Percentiles rank a stretch among this genome's conserved stretches.
Evolutionary conservation across 2,113 vertebrate genomes (phyloP).

Genomic region (Hemiprocne comata): DNA sequence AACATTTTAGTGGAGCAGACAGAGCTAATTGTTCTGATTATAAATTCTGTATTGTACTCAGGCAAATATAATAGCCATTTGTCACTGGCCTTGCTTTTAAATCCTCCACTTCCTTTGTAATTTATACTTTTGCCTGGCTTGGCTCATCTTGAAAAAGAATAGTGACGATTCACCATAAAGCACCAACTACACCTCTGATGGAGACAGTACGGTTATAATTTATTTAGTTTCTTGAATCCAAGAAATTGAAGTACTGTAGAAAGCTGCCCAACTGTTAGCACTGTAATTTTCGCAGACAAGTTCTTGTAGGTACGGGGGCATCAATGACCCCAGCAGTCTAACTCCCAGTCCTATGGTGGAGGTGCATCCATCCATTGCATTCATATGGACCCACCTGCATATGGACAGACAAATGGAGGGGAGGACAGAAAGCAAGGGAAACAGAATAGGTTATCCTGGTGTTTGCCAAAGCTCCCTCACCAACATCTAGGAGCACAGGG

Average conservation of each 20-base stretch:
- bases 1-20: conserved; percentile 15
- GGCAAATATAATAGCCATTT: conserved; percentile 27
- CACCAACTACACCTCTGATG: background rate
- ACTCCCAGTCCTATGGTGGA: background rate
- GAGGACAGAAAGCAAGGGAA: background rate
- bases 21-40: conserved; percentile 56
- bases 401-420: background rate
- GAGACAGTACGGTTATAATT: background rate
- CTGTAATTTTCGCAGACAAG: background rate
- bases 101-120: background rate
- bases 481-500: background rate
- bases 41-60: conserved; percentile 44
- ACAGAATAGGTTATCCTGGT: background rate
- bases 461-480: background rate
- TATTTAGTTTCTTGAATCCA: background rate
- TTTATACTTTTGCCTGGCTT: conserved; percentile 8
- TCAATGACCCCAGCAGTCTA: background rate
- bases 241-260: background rate
- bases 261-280: background rate
- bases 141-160: background rate
- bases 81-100: conserved; percentile 31
- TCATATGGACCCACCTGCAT: background rate
- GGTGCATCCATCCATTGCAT: rapidly evolving
- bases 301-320: background rate
- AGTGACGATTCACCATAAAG: background rate